Percentiles rank a stretch among this genome's conserved stretches.
Conservation (phyloP, 2,888 invertebrate species). For the Drosophila melanosoma region DNA sequence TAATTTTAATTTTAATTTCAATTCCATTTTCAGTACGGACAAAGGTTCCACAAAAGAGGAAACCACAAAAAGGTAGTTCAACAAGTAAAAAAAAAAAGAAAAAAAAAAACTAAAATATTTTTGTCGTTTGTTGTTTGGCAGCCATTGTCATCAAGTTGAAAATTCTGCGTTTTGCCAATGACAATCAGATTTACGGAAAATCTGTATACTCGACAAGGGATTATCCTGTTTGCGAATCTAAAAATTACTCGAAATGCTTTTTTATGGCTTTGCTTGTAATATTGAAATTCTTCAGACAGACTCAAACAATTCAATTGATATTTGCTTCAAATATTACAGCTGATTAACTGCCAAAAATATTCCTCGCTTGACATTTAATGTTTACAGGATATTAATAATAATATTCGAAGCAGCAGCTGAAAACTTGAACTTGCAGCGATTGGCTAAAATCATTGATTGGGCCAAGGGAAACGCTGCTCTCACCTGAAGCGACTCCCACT, state of each 20-base stretch:
- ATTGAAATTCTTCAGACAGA: background rate
- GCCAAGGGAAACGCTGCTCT: constrained; percentile 10
- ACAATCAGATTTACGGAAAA: background rate
- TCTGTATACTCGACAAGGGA: background rate
- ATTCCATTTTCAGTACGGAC: constrained; percentile 30
- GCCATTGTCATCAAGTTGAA: constrained; percentile 35
- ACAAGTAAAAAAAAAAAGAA: constrained; percentile 16
- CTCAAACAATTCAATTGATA: background rate
- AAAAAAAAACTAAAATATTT: constrained; percentile 35
- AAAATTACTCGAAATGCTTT: background rate
- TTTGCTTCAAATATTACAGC: background rate
- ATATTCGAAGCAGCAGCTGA: constrained; percentile 16
- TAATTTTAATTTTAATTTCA: constrained; percentile 28
- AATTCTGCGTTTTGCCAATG: constrained; percentile 27
- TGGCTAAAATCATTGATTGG: constrained; percentile 52
- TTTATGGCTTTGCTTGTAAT: too few relatives aligned
- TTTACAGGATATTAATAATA: constrained; percentile 13
- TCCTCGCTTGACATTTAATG: background rate
- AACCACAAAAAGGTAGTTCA: constrained; percentile 26
- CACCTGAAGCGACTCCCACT: background rate
- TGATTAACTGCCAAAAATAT: background rate
- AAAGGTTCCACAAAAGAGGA: constrained; percentile 21
- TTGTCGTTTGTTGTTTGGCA: constrained; percentile 1
- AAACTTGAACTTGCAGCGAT: constrained; percentile 33
- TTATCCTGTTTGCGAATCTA: background rate